These are phyloP conservation scores for Siderastrea siderea DNA, from an alignment of 92 coral and sea anemone species.

Conservation along the genomic window DNA sequence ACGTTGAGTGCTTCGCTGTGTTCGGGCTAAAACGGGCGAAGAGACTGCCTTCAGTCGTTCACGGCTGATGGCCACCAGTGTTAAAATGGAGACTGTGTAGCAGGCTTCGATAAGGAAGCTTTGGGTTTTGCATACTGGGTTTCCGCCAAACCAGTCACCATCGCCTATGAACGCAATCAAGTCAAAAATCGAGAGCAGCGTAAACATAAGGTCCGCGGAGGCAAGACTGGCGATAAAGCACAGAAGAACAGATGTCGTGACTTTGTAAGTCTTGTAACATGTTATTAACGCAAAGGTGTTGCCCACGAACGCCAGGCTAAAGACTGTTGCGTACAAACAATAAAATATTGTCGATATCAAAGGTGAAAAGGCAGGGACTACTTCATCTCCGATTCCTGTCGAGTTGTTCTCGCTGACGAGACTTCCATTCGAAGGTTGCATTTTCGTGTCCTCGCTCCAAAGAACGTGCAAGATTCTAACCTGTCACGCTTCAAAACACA, in stretches of 20 bases:
- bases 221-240: slow-evolving; percentile 89
- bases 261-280: slow-evolving; percentile 80
- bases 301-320: slow-evolving; percentile 75
- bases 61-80: slow-evolving; percentile 84
- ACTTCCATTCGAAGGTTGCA: slow-evolving; percentile 1
- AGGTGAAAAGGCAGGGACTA: slow-evolving; percentile 10
- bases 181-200: slow-evolving; percentile 80
- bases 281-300: slow-evolving; percentile 81
- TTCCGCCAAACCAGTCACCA: slow-evolving; percentile 83
- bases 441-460: neutral
- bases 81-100: slow-evolving; percentile 84
- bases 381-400: neutral
- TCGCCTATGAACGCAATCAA: slow-evolving; percentile 67
- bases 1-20: slow-evolving; percentile 62
- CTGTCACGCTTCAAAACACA: neutral
- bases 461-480: neutral
- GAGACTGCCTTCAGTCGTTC: slow-evolving; percentile 81
- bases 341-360: slow-evolving; percentile 15
- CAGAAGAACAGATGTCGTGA: slow-evolving; percentile 68
- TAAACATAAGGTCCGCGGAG: slow-evolving; percentile 79
- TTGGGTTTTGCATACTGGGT: slow-evolving; percentile 74
- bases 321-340: slow-evolving; percentile 66
- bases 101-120: slow-evolving; percentile 84
- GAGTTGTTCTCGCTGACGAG: slow-evolving; percentile 2
- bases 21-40: slow-evolving; percentile 78